phyloP scores from a whole-genome alignment of 2,888 invertebrate species.

The Emmelina monodactyla region DNA sequence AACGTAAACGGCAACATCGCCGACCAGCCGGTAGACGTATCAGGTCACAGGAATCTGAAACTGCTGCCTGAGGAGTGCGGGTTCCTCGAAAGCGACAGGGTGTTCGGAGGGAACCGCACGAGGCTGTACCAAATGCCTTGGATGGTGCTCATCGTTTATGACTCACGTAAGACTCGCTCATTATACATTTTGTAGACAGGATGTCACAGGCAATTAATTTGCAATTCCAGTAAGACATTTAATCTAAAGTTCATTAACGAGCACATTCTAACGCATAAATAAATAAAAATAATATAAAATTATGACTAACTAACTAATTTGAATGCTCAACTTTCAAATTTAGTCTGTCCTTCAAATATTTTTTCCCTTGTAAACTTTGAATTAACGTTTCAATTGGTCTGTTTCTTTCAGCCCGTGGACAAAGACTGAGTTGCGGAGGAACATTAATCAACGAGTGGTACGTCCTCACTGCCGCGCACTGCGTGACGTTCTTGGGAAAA shows the following conservation, averaged over 20 bases:
- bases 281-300: too few species aligned
- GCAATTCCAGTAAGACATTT: too few species aligned
- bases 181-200: too few species aligned
- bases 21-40: conserved; percentile 22
- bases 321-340: too few species aligned
- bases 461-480: conserved; percentile 69
- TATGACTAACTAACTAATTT: too few species aligned
- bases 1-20: conserved; percentile 6
- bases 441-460: conserved; percentile 61
- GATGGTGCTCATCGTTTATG: conserved; percentile 77
- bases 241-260: too few species aligned
- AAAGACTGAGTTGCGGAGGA: conserved; percentile 52
- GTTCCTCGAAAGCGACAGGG: conserved; percentile 52
- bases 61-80: conserved; percentile 64
- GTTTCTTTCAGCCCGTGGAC: conserved; percentile 34
- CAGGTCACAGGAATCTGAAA: conserved; percentile 27
- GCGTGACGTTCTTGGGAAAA: conserved; percentile 55
- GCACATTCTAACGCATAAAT: too few species aligned
- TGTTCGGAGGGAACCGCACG: conserved; percentile 70
- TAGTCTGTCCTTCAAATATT: too few species aligned
- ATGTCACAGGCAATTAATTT: too few species aligned
- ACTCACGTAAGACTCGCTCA: conserved; percentile 31
- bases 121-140: conserved; percentile 74
- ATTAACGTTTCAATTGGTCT: too few species aligned
- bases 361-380: too few species aligned